Percentiles rank a stretch among this genome's conserved stretches.
Evolutionary conservation across 2,888 invertebrate species (phyloP).

Genomic region (Hirtodrosophila confusa): DNA sequence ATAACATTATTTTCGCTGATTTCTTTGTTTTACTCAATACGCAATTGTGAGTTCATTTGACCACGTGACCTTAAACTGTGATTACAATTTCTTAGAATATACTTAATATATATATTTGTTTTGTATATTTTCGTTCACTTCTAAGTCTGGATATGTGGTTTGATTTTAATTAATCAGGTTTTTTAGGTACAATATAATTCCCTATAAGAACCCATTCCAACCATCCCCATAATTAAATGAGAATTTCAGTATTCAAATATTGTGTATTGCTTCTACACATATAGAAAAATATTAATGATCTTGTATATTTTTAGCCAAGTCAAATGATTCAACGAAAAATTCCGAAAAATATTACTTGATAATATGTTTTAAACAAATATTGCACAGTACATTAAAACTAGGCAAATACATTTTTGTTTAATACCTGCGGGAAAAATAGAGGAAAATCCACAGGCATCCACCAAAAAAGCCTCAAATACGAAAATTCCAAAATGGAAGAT

Average conservation of each 20-base stretch:
- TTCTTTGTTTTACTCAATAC: constrained; percentile 14
- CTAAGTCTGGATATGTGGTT: background rate
- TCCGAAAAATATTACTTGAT: constrained; percentile 7
- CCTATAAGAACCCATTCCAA: no score
- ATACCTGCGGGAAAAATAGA: background rate
- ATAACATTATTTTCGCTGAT: constrained; percentile 17
- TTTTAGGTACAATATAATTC: no score
- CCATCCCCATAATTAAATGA: no score
- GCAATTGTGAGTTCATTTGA: constrained; percentile 15
- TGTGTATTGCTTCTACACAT: no score
- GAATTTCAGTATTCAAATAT: no score
- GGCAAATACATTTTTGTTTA: constrained; percentile 8
- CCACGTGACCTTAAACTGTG: constrained; percentile 27
- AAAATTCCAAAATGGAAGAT: constrained; percentile 26
- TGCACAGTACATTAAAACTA: constrained; percentile 19
- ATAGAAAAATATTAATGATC: no score
- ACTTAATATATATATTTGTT: background rate
- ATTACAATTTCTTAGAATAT: constrained; percentile 12
- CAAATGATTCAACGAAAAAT: constrained; percentile 8
- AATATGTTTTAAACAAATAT: constrained; percentile 12
- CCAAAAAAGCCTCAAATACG: constrained; percentile 19
- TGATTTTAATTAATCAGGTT: no score
- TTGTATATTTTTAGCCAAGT: background rate
- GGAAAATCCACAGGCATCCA: constrained; percentile 20
- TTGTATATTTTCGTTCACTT: background rate